Evolutionary conservation across 2,113 vertebrate species (phyloP).

Genomic region (Cyphomyrus discorhynchus): DNA sequence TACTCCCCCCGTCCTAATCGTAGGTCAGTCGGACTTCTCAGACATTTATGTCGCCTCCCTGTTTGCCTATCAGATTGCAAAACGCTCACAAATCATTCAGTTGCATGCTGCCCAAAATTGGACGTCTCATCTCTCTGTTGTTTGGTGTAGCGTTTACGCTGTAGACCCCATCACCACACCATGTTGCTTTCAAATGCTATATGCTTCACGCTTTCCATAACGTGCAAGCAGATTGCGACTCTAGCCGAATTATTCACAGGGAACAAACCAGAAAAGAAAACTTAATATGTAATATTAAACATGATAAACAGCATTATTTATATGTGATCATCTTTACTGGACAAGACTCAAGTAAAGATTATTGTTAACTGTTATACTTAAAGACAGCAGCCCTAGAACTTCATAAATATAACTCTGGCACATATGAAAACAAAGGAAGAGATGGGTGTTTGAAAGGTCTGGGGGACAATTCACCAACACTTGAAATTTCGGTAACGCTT

Average conservation of each 20-base stretch:
- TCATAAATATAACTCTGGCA: not conserved
- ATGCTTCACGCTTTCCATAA: not conserved
- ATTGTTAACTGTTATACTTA: not conserved
- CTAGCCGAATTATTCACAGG: not conserved
- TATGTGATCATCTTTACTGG: not conserved
- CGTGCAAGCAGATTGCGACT: not conserved
- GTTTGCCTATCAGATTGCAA: not conserved
- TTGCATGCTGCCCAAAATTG: not conserved
- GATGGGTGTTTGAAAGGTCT: not conserved
- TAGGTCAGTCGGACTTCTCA: conserved; percentile 43
- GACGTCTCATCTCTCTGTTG: too few species aligned
- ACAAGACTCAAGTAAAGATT: not conserved
- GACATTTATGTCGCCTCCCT: not conserved
- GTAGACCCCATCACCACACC: not conserved
- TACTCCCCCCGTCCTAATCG: conserved; percentile 48
- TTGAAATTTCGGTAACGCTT: not conserved
- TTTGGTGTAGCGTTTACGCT: not conserved
- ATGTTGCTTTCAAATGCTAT: not conserved
- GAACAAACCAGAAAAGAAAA: not conserved
- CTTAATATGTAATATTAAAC: not conserved
- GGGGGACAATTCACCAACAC: not conserved
- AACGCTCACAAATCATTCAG: not conserved
- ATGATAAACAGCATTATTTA: not conserved
- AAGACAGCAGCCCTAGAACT: not conserved
- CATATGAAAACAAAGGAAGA: not conserved